Conservation (phyloP, 1,140 invertebrate species). For the Oscheius sp. region DNA sequence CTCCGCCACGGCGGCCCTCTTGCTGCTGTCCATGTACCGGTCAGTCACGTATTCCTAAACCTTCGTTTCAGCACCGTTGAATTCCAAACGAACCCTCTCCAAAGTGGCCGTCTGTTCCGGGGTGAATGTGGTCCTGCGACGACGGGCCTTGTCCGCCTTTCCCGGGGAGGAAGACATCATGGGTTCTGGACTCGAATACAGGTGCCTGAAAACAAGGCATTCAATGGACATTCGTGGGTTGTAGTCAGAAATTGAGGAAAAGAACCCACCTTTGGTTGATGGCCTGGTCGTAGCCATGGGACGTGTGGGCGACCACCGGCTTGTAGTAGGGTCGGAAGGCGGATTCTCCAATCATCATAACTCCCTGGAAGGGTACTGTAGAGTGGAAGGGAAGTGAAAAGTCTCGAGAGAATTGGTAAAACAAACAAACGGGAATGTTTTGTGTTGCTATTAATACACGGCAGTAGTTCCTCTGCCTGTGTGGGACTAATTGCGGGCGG, state of each 20-base stretch:
- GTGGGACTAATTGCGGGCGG: background rate
- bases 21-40: conserved; percentile 32
- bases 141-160: background rate
- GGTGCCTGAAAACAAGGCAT: background rate
- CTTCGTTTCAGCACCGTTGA: background rate
- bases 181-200: background rate
- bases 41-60: conserved; percentile 38
- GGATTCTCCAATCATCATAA: conserved; percentile 3
- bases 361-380: background rate
- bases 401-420: background rate
- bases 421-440: background rate
- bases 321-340: conserved; percentile 8
- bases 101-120: background rate
- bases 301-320: background rate
- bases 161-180: background rate
- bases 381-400: no score
- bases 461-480: no score
- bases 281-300: background rate
- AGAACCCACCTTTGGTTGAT: no score
- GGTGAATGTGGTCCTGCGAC: background rate
- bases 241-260: background rate
- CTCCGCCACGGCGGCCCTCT: conserved; percentile 26
- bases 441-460: background rate
- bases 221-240: background rate
- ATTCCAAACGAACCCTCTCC: background rate